Percentiles rank a stretch among this genome's conserved stretches.
These are phyloP conservation scores for Coreoperca whiteheadi DNA, from an alignment of 2,113 vertebrate genomes.

Conservation along the genomic window DNA sequence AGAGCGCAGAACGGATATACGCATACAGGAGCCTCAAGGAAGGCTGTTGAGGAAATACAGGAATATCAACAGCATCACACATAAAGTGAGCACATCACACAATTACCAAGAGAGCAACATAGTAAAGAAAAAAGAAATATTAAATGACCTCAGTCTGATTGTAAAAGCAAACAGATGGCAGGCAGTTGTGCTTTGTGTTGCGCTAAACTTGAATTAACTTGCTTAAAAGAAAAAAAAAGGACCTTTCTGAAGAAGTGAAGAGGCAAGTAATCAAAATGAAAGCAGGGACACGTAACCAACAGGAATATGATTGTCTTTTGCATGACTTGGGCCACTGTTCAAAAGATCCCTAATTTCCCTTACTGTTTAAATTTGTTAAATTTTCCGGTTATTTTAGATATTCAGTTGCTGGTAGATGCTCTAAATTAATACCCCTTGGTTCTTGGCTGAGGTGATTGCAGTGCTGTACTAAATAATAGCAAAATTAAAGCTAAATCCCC, in stretches of 20 bases:
- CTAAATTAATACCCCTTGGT: constrained; percentile 11
- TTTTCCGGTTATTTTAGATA: neutral
- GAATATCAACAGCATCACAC: neutral
- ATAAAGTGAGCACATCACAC: no score
- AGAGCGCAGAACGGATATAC: no score
- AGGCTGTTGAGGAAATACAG: no score
- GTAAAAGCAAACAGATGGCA: no score
- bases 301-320: neutral
- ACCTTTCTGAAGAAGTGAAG: neutral
- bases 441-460: neutral
- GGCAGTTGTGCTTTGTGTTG: no score
- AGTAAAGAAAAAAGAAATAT: no score
- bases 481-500: constrained; percentile 17
- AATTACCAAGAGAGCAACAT: no score
- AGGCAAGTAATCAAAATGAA: neutral
- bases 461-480: neutral
- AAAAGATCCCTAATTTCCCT: neutral
- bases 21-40: no score
- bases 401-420: neutral
- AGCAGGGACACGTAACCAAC: neutral
- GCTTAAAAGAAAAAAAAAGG: no score
- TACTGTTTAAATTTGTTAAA: neutral
- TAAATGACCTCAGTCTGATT: no score
- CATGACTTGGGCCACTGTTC: neutral
- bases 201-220: no score